phyloP scores from a whole-genome alignment of 2,888 invertebrate genomes.

The Melinaea menophilus region DNA sequence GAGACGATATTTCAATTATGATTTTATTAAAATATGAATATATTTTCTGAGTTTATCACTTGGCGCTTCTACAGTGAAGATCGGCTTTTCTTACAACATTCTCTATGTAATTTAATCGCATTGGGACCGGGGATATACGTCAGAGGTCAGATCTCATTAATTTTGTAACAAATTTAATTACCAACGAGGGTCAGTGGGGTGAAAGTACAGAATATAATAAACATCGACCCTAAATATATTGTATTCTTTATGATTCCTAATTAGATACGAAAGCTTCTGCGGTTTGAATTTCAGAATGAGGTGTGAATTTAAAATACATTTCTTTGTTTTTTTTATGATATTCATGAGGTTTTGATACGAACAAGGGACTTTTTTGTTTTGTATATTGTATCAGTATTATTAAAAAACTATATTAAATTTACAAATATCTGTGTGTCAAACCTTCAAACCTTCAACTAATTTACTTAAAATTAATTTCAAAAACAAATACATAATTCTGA shows the following conservation, averaged over 20 bases:
- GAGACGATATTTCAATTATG: not conserved
- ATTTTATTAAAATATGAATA: too few relatives aligned
- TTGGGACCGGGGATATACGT: conserved; percentile 33
- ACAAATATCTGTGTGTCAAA: too few relatives aligned
- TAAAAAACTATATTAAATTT: too few relatives aligned
- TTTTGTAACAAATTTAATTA: conserved; percentile 58
- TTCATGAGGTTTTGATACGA: not conserved
- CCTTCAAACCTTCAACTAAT: too few relatives aligned
- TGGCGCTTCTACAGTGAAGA: not conserved
- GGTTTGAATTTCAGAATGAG: conserved; percentile 8
- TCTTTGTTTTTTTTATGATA: conserved; percentile 8
- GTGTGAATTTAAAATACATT: conserved; percentile 15
- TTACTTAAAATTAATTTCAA: too few relatives aligned
- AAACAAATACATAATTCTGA: too few relatives aligned
- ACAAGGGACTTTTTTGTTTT: not conserved
- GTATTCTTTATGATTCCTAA: conserved; percentile 24
- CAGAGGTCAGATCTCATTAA: conserved; percentile 56
- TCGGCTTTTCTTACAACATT: conserved; percentile 24
- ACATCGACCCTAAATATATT: conserved; percentile 30
- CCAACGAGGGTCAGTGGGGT: conserved; percentile 43
- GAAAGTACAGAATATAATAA: conserved; percentile 43
- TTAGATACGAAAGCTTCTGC: conserved; percentile 18
- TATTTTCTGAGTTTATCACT: too few relatives aligned
- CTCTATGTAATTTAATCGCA: conserved; percentile 54
- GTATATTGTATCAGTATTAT: conserved; percentile 18